Evolutionary conservation across 2,888 invertebrate species (phyloP).

Genomic region (Meiosimyza decipiens): DNA sequence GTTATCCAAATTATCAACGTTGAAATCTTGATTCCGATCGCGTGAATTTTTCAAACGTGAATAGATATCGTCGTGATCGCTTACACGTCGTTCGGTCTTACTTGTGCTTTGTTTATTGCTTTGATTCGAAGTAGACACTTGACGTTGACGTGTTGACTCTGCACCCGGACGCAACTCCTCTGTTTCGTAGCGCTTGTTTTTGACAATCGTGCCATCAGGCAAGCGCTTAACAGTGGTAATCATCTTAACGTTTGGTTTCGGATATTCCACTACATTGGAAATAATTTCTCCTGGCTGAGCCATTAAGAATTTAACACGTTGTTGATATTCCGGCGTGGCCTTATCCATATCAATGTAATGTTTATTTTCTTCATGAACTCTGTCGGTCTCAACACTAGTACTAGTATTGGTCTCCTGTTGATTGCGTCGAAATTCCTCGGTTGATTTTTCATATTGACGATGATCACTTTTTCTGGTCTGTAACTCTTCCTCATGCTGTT

Average conservation of each 20-base stretch:
- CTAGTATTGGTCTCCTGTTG: conserved; percentile 56
- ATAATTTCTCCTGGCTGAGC: conserved; percentile 69
- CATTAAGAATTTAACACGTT: conserved; percentile 61
- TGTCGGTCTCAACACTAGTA: conserved; percentile 57
- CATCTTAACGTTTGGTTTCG: conserved; percentile 75
- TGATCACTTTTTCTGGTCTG: conserved; percentile 56
- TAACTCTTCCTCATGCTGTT: conserved; percentile 59
- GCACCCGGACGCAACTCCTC: conserved; percentile 55
- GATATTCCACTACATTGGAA: conserved; percentile 72
- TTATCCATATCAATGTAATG: conserved; percentile 65
- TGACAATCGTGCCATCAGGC: conserved; percentile 75
- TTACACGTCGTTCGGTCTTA: conserved; percentile 34
- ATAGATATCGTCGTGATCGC: conserved; percentile 45
- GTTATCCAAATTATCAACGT: conserved; percentile 57
- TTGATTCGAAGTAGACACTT: conserved; percentile 41
- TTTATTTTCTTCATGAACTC: conserved; percentile 58
- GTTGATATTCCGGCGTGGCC: conserved; percentile 64
- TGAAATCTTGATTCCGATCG: conserved; percentile 29
- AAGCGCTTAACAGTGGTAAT: conserved; percentile 75
- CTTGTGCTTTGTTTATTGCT: conserved; percentile 41
- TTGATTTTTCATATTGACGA: conserved; percentile 62
- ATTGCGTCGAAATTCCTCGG: conserved; percentile 55
- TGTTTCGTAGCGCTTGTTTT: conserved; percentile 77
- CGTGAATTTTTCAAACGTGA: conserved; percentile 43
- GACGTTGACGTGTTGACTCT: conserved; percentile 47